Conservation (phyloP, 1,140 invertebrate genomes). For the Formica exsecta region DNA sequence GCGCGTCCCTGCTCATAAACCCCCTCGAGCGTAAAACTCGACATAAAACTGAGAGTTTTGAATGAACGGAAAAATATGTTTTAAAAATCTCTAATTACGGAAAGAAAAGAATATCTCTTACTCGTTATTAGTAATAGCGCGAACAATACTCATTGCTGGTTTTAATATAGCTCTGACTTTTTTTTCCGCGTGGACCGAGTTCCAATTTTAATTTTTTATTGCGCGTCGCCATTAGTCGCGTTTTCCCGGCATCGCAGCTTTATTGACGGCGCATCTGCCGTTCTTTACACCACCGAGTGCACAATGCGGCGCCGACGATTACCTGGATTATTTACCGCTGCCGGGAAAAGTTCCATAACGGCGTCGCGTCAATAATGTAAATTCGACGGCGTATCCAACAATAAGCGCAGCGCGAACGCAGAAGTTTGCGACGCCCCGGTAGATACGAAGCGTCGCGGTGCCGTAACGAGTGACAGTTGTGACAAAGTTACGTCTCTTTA, state of each 20-base stretch:
- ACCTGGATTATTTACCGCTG: constrained; percentile 54
- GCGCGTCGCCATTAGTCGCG: constrained; percentile 53
- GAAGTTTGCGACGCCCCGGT: constrained; percentile 46
- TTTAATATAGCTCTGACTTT: constrained; percentile 50
- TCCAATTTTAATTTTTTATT: constrained; percentile 65
- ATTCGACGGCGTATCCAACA: constrained; percentile 66
- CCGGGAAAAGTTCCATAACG: constrained; percentile 58
- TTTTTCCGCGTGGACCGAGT: constrained; percentile 40
- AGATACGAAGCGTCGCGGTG: constrained; percentile 43
- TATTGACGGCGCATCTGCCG: constrained; percentile 63
- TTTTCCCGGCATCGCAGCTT: constrained; percentile 32
- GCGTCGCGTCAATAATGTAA: constrained; percentile 70
- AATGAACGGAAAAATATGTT: constrained; percentile 5
- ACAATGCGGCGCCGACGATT: constrained; percentile 67
- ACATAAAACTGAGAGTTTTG: neutral
- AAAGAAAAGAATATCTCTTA: neutral
- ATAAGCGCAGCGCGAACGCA: constrained; percentile 60
- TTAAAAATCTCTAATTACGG: neutral
- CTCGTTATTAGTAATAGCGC: constrained; percentile 27
- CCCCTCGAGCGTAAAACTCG: neutral
- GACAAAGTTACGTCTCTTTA: constrained; percentile 62
- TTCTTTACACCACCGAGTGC: constrained; percentile 56
- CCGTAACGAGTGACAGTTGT: constrained; percentile 66
- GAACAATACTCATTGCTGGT: constrained; percentile 35
- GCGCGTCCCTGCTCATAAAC: too few species aligned